Evolutionary conservation across 2,888 invertebrate genomes (phyloP).

Genomic region (Galerucella pusilla): DNA sequence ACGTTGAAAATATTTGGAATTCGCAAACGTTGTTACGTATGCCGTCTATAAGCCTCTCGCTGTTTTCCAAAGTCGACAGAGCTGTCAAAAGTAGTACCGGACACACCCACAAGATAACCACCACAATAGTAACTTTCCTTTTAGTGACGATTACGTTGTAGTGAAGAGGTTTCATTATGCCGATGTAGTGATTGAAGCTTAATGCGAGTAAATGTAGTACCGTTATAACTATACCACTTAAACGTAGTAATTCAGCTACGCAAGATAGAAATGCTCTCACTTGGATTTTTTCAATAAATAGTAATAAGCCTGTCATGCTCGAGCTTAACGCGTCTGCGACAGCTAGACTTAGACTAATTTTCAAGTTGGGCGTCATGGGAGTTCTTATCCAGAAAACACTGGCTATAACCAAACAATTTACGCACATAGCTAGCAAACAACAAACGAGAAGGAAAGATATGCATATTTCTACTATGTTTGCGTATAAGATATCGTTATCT

Average conservation of each 20-base stretch:
- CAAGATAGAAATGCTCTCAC: slow-evolving; percentile 42
- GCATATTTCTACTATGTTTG: slow-evolving; percentile 38
- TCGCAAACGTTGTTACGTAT: slow-evolving; percentile 45
- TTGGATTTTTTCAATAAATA: slow-evolving; percentile 37
- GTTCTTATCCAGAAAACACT: slow-evolving; percentile 69
- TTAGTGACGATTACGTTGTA: slow-evolving; percentile 72
- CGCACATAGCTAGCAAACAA: slow-evolving; percentile 67
- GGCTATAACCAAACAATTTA: slow-evolving; percentile 69
- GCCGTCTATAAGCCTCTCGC: slow-evolving; percentile 62
- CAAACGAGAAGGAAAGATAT: slow-evolving; percentile 64
- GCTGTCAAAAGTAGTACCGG: slow-evolving; percentile 60
- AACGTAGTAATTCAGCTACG: slow-evolving; percentile 65
- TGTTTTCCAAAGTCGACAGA: slow-evolving; percentile 67
- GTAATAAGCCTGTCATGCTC: slow-evolving; percentile 64
- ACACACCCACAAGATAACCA: slow-evolving; percentile 69
- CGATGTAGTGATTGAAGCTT: slow-evolving; percentile 75
- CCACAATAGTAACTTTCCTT: slow-evolving; percentile 66
- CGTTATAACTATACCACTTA: slow-evolving; percentile 72
- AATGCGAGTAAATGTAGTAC: slow-evolving; percentile 73
- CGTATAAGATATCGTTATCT: slow-evolving; percentile 30
- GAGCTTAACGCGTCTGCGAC: slow-evolving; percentile 71
- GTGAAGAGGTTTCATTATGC: slow-evolving; percentile 71
- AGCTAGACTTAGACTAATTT: slow-evolving; percentile 71
- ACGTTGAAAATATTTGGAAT: slow-evolving; percentile 49
- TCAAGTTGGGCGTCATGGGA: slow-evolving; percentile 70